Evolutionary conservation across 2,113 vertebrate species (phyloP).

Genomic region (Microtus ochrogaster): DNA sequence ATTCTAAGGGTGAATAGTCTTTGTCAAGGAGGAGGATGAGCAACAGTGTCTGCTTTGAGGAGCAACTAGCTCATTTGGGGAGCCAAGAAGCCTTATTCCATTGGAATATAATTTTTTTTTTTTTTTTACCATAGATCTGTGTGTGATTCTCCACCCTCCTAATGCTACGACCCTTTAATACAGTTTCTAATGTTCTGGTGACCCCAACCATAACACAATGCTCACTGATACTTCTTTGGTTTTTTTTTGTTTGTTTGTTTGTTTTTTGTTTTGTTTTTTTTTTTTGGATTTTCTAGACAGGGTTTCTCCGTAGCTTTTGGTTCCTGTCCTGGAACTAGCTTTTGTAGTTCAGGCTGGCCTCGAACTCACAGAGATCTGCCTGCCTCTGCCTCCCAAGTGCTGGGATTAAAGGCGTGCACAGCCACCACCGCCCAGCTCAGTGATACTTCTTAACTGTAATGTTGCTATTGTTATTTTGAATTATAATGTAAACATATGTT

Average conservation of each 20-base stretch:
- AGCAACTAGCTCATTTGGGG: neutral
- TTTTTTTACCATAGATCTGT: neutral
- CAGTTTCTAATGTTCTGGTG: neutral
- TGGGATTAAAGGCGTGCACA: too few relatives aligned
- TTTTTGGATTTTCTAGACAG: too few relatives aligned
- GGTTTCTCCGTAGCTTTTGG: too few relatives aligned
- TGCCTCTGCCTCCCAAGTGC: too few relatives aligned
- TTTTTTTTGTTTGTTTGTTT: too few relatives aligned
- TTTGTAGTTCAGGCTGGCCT: too few relatives aligned
- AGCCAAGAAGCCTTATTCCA: neutral
- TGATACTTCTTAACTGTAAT: too few relatives aligned
- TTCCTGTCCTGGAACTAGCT: too few relatives aligned
- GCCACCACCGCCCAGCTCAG: neutral
- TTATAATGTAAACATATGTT: neutral
- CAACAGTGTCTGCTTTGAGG: neutral
- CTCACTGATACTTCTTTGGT: neutral
- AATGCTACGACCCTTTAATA: neutral
- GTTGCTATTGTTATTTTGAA: neutral
- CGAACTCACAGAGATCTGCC: too few relatives aligned
- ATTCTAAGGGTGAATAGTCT: neutral
- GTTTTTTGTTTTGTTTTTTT: too few relatives aligned
- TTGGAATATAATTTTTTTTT: neutral
- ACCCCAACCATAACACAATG: neutral
- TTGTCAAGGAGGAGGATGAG: neutral
- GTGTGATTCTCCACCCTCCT: neutral